Evolutionary conservation across 2,113 vertebrate genomes (phyloP).

Genomic region (Mobula birostris): DNA sequence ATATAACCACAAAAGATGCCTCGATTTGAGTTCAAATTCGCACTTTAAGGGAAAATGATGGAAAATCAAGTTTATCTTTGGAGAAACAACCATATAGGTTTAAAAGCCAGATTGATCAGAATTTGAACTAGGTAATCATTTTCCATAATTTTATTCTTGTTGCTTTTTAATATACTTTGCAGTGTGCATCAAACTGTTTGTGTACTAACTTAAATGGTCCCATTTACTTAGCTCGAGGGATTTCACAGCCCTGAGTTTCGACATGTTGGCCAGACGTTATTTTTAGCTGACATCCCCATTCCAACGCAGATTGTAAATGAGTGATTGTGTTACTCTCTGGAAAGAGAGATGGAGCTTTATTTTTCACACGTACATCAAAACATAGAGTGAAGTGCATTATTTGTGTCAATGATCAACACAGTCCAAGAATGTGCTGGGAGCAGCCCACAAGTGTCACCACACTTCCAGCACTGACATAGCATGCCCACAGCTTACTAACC

Average conservation of each 20-base stretch:
- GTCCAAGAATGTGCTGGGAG: no score
- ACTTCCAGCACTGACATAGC: no score
- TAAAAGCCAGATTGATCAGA: neutral
- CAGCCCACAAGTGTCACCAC: no score
- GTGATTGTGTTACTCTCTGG: neutral
- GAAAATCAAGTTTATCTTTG: neutral
- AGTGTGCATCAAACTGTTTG: neutral
- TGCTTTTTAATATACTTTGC: neutral
- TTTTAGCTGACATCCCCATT: neutral
- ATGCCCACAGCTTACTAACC: no score
- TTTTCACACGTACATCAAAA: no score
- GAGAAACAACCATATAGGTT: neutral
- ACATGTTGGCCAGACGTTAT: neutral
- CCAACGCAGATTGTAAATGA: neutral
- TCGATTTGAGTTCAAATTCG: neutral
- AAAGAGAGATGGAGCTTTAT: no score
- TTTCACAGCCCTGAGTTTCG: neutral
- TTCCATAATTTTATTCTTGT: neutral
- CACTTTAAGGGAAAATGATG: neutral
- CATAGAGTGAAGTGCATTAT: no score
- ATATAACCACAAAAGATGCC: neutral
- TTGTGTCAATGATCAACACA: no score
- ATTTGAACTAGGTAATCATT: neutral
- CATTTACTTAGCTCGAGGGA: neutral
- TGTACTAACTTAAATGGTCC: neutral